phyloP scores from a whole-genome alignment of 2,113 vertebrate species.

The Solenodon paradoxus region DNA sequence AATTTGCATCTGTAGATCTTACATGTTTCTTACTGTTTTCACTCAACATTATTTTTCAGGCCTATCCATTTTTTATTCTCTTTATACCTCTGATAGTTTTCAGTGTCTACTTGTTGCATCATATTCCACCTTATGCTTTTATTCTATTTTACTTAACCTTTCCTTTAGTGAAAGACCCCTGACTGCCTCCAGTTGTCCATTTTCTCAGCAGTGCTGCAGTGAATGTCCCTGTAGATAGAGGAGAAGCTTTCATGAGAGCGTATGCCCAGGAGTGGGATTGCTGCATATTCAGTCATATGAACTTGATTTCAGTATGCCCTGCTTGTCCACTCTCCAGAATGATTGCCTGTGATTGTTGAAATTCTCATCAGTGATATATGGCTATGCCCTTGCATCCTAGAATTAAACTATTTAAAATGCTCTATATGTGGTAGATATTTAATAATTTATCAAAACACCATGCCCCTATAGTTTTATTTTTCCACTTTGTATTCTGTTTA shows the following conservation, averaged over 20 bases:
- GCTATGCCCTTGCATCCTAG: background rate
- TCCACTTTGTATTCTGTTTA: background rate
- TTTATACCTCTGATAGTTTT: background rate
- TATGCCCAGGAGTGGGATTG: background rate
- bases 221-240: background rate
- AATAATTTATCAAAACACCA: background rate
- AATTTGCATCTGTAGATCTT: background rate
- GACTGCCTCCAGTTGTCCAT: background rate
- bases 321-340: background rate
- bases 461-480: background rate
- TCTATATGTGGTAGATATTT: background rate
- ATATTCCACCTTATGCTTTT: background rate
- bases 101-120: background rate
- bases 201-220: background rate
- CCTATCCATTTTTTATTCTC: background rate
- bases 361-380: background rate
- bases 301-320: background rate
- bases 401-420: background rate
- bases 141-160: background rate
- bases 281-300: background rate
- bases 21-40: background rate
- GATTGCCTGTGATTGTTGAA: background rate
- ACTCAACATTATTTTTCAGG: background rate
- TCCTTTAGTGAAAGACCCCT: background rate
- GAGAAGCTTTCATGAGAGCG: background rate